Percentiles rank a stretch among this genome's conserved stretches.
phyloP scores from a whole-genome alignment of 2,888 invertebrate species.

The Trileptium ribeirensis region DNA sequence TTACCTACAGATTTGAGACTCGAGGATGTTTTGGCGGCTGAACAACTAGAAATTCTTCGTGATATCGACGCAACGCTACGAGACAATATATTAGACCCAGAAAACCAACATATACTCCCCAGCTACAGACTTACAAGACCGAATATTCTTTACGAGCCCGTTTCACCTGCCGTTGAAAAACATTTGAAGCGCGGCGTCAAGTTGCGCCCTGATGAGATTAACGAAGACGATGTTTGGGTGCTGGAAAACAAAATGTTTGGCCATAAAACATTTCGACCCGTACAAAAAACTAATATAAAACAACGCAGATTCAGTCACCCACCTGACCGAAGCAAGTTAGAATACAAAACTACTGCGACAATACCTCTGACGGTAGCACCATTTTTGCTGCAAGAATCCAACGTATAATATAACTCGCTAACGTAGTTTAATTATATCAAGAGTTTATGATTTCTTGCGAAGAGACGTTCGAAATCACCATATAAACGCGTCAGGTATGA shows the following conservation, averaged over 20 bases:
- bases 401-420: too few relatives aligned
- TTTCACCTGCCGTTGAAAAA: constrained; percentile 43
- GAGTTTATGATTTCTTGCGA: too few relatives aligned
- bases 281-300: too few relatives aligned
- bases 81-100: not conserved
- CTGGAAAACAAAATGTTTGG: constrained; percentile 12
- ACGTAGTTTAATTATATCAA: too few relatives aligned
- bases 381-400: too few relatives aligned
- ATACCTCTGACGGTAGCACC: too few relatives aligned
- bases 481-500: too few relatives aligned
- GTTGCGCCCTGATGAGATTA: constrained; percentile 3
- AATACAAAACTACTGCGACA: too few relatives aligned
- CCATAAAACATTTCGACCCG: not conserved
- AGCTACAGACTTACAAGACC: not conserved
- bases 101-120: not conserved
- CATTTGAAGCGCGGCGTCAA: constrained; percentile 32
- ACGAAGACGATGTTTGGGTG: constrained; percentile 12
- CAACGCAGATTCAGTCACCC: too few relatives aligned
- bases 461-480: too few relatives aligned
- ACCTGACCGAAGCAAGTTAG: too few relatives aligned
- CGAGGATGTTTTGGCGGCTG: not conserved
- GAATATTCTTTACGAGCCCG: constrained; percentile 48
- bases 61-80: not conserved
- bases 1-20: not conserved
- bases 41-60: not conserved